Conservation (phyloP, 2,797 vertebrate species). For the Pyrocephalus nanus region DNA sequence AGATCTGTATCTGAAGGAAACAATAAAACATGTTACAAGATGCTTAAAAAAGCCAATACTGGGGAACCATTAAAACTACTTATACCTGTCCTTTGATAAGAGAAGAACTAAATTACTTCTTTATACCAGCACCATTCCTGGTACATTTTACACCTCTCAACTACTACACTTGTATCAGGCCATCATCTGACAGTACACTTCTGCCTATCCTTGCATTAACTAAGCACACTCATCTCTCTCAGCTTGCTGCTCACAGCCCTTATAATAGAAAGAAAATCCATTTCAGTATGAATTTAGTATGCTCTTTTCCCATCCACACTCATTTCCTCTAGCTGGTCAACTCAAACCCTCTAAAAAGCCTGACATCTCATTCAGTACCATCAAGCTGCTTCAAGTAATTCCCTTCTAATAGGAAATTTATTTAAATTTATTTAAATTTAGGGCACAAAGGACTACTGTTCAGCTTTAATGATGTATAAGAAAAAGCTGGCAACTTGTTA, state of each 20-base stretch:
- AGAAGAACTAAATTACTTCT: not conserved
- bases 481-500: not conserved
- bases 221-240: not conserved
- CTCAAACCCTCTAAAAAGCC: not conserved
- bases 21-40: not conserved
- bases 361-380: not conserved
- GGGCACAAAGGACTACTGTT: not conserved
- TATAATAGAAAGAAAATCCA: not conserved
- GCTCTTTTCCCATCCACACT: not conserved
- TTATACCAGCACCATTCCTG: not conserved
- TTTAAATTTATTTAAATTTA: not conserved
- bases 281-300: not conserved
- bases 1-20: not conserved
- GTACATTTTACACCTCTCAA: not conserved
- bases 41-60: not conserved
- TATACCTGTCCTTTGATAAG: not conserved
- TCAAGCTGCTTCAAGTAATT: not conserved
- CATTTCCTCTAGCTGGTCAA: not conserved
- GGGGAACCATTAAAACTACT: not conserved
- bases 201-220: not conserved
- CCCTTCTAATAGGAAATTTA: not conserved
- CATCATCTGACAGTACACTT: not conserved
- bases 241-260: not conserved
- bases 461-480: not conserved
- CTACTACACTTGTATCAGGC: not conserved